These are phyloP conservation scores for Lophotis ruficrista DNA, from an alignment of 2,113 vertebrate genomes.

Conservation along the genomic window DNA sequence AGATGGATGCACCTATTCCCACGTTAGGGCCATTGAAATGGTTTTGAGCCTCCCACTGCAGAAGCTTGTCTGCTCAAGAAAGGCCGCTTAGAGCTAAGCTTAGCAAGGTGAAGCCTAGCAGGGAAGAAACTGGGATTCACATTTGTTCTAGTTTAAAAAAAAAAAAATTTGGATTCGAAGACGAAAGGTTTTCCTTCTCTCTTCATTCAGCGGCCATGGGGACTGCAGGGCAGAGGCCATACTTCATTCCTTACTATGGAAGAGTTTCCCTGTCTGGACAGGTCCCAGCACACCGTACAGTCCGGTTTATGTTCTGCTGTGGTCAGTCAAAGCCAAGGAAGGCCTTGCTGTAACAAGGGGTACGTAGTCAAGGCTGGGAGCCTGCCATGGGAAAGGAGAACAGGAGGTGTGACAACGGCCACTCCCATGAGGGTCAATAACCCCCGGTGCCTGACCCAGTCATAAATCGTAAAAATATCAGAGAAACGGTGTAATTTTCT, in stretches of 20 bases:
- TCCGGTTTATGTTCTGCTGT: neutral
- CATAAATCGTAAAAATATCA: neutral
- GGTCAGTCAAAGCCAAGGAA: neutral
- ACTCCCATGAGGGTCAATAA: neutral
- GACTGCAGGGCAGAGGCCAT: too few species aligned
- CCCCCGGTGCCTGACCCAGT: neutral
- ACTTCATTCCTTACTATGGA: neutral
- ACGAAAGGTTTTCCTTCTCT: neutral
- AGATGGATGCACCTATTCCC: neutral
- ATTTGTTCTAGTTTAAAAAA: neutral
- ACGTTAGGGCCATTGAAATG: rapidly evolving
- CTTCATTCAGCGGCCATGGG: neutral
- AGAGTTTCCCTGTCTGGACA: neutral
- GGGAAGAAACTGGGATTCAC: neutral
- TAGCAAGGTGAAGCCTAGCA: neutral
- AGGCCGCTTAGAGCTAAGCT: neutral
- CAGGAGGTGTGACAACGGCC: neutral
- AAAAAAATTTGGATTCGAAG: neutral
- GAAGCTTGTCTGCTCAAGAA: neutral
- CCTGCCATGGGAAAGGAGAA: rapidly evolving
- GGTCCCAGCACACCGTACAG: neutral
- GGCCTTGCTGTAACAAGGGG: too few species aligned
- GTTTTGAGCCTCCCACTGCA: neutral
- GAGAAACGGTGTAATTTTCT: neutral
- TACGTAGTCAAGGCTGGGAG: rapidly evolving